These are phyloP conservation scores for Tetranychus cinnabarinus DNA, from an alignment of 1,140 invertebrate genomes.

Conservation along the genomic window DNA sequence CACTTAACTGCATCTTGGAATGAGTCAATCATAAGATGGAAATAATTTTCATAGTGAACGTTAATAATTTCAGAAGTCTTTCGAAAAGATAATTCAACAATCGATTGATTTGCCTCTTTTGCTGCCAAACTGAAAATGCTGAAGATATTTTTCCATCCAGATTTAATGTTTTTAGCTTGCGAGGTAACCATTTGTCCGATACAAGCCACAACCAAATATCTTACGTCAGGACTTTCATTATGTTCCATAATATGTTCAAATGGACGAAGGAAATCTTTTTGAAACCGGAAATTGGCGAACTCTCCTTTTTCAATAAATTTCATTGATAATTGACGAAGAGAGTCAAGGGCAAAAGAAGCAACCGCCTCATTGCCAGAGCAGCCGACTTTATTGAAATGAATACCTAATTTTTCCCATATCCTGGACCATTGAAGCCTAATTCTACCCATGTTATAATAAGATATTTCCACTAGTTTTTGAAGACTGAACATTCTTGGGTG, in stretches of 20 bases:
- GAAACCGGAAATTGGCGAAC: conserved; percentile 95
- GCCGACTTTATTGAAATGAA: conserved; percentile 42
- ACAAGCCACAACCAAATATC: conserved; percentile 96
- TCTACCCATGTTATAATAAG: conserved; percentile 98
- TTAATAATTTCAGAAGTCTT: conserved; percentile 85
- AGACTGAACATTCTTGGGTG: conserved; percentile 87
- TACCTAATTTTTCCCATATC: conserved; percentile 66
- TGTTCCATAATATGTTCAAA: conserved; percentile 99
- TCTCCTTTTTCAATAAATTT: conserved; percentile 96
- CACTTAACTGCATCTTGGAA: conserved; percentile 99
- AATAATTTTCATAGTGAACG: conserved; percentile 80
- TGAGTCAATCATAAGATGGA: conserved; percentile 86
- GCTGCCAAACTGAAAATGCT: conserved; percentile 96
- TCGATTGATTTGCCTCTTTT: conserved; percentile 75
- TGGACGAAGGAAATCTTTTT: conserved; percentile 95
- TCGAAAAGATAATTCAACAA: conserved; percentile 89
- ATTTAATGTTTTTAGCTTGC: conserved; percentile 86
- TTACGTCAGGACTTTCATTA: conserved; percentile 71
- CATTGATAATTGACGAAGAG: conserved; percentile 83
- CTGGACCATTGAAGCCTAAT: conserved; percentile 95
- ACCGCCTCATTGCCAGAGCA: conserved; percentile 90
- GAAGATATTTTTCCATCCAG: conserved; percentile 99
- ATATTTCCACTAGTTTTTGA: conserved; percentile 98
- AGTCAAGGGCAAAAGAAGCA: conserved; percentile 92
- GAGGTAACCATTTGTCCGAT: conserved; percentile 97